Base-by-base conservation (phyloP, 2,113 vertebrate species). In the Anoura caudifer region DNA sequence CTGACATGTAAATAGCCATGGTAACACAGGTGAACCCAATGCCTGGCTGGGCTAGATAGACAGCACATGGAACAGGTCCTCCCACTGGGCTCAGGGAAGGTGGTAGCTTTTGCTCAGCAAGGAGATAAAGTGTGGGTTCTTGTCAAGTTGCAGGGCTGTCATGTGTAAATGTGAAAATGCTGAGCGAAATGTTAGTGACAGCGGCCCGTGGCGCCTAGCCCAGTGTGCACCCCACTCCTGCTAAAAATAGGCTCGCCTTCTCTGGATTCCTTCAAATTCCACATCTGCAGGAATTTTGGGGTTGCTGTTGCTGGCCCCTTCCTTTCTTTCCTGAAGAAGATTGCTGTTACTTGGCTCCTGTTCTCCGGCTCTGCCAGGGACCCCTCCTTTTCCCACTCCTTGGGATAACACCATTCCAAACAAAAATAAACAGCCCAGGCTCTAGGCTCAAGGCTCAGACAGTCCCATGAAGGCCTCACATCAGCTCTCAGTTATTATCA, bases 131-230 rank as follows among this genome's bases (percentile, higher is more conserved):
- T 94, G 89, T 96, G 96, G 98, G 96, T 95, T 97, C 97, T 95
- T 98, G 97, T 95, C 96, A 87, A 94, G 97, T 90, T 97, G 95
- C 98, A 97, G 97, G 98, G 97, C 95, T 97, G 98, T 97, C 97
- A 97, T 98, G 98, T 98, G 98, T 97, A 98, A 98, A 98, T 98
- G 98, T 96, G 98, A 98, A 97, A 98, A 97, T 83, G 93, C 95
- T 98, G 97, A 97, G 98, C 87, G 97, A 95, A 98, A 98, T 97
- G 98, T 97, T 97, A 98, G 98, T 96, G 96, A 98, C 98, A 98
- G 98, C 94, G 97, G 98, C 98, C 98, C 1, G 2, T 96, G 97
- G 98, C 94, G 93, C 97, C 70, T 91, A 98, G 90, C 97, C 95
- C 36, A 87, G 94, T 97, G 98, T 98, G 97, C 97, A 98, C 98